phyloP scores from a whole-genome alignment of 2,113 vertebrate species.

The Nothobranchius furzeri region DNA sequence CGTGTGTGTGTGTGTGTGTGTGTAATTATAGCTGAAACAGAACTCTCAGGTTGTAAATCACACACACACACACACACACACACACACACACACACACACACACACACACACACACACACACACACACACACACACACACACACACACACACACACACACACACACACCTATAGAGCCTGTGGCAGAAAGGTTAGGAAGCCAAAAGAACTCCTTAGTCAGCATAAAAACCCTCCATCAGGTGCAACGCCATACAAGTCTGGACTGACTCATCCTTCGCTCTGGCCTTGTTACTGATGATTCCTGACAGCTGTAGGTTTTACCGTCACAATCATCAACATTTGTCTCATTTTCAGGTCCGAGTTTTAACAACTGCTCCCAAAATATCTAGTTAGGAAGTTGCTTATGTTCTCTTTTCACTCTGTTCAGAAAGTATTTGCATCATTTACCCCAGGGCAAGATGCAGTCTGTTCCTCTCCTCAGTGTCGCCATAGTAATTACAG shows the following conservation, averaged over 20 bases:
- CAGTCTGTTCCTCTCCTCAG: not conserved
- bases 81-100: slow-evolving; percentile 15
- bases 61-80: too few species aligned
- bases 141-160: slow-evolving; percentile 14
- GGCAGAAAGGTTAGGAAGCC: slow-evolving; percentile 39
- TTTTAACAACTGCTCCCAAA: slow-evolving; percentile 11
- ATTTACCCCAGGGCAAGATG: slow-evolving; percentile 3
- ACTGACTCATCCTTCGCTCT: slow-evolving; percentile 25
- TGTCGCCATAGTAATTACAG: slow-evolving; percentile 52
- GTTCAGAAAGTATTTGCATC: slow-evolving; percentile 3
- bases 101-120: not conserved
- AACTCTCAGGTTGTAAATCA: too few species aligned
- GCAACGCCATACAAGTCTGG: slow-evolving; percentile 26
- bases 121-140: too few species aligned
- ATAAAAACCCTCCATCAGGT: slow-evolving; percentile 34
- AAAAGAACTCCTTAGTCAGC: slow-evolving; percentile 60
- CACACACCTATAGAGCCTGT: slow-evolving; percentile 26
- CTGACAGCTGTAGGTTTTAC: not conserved
- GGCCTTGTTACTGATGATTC: slow-evolving; percentile 2
- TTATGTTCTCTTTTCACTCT: not conserved
- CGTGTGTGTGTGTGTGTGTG: too few species aligned
- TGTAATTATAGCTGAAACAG: too few species aligned
- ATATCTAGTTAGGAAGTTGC: slow-evolving; percentile 2
- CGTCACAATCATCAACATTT: not conserved
- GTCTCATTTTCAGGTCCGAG: not conserved